Evolutionary conservation across 2,888 invertebrate species (phyloP).

Genomic region (Perdita meconis): DNA sequence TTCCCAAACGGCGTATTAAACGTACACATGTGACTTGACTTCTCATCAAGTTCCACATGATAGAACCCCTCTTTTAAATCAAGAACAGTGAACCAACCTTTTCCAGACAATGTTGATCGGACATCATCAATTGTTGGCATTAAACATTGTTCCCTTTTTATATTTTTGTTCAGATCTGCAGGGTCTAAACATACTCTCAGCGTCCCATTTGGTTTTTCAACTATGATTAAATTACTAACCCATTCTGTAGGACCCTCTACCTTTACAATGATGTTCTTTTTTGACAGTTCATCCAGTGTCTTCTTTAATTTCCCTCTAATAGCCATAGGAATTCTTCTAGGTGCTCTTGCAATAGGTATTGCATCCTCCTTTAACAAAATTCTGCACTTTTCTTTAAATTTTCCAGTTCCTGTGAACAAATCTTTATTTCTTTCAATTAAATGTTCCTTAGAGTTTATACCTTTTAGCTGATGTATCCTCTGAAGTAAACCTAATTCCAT

Average conservation of each 20-base stretch:
- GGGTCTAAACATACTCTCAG: constrained; percentile 45
- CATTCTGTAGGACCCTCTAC: constrained; percentile 37
- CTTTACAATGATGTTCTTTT: constrained; percentile 35
- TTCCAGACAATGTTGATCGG: constrained; percentile 21
- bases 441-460: too few relatives aligned
- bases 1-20: constrained; percentile 62
- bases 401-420: too few relatives aligned
- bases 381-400: too few relatives aligned
- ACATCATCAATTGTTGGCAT: constrained; percentile 6
- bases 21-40: constrained; percentile 47
- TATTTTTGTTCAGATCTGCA: background rate
- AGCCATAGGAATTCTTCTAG: constrained; percentile 15
- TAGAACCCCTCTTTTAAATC: constrained; percentile 59
- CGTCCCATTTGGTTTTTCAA: constrained; percentile 28
- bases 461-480: too few relatives aligned
- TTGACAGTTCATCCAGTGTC: background rate
- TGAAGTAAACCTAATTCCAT: too few relatives aligned
- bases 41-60: constrained; percentile 49
- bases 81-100: constrained; percentile 44
- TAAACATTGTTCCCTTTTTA: background rate
- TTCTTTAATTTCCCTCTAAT: constrained; percentile 12
- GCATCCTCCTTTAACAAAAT: constrained; percentile 18
- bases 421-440: too few relatives aligned
- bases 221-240: constrained; percentile 40
- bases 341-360: background rate